A percentile compares a stretch with the other conserved stretches of the same genome.
These are phyloP conservation scores for Rhopalosiphum nymphaeae DNA, from an alignment of 2,888 invertebrate genomes.

Conservation along the genomic window DNA sequence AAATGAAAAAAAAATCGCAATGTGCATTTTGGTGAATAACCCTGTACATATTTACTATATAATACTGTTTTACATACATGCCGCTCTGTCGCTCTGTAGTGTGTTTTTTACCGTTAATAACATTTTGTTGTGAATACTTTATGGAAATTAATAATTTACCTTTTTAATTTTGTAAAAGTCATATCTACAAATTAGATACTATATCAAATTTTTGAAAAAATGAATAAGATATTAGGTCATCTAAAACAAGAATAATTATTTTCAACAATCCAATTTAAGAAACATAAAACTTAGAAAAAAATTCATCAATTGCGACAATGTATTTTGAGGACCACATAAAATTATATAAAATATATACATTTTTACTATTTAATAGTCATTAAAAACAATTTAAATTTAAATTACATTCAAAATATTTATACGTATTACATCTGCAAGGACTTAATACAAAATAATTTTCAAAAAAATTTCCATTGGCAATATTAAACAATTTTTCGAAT, in stretches of 20 bases:
- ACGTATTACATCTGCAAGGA: neutral
- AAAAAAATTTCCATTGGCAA: neutral
- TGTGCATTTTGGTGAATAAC: neutral
- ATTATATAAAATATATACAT: neutral
- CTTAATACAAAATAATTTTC: neutral
- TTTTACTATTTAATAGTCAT: neutral
- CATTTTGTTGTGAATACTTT: neutral
- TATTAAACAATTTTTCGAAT: neutral
- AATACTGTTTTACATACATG: neutral
- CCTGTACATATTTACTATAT: neutral
- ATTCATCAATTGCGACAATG: neutral
- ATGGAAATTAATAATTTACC: neutral
- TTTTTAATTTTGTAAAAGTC: neutral
- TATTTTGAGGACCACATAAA: neutral
- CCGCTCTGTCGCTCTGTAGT: neutral
- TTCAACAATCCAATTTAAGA: neutral
- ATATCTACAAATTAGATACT: neutral
- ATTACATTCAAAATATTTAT: neutral
- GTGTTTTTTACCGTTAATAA: neutral
- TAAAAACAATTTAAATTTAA: neutral
- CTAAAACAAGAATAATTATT: neutral
- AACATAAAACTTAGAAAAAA: neutral
- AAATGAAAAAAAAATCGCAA: neutral
- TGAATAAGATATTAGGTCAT: neutral
- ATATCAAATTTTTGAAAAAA: neutral